A percentile compares a stretch with the other conserved stretches of the same genome.
These are phyloP conservation scores for Sminthurinus aureus DNA, from an alignment of 2,888 invertebrate species.

Conservation along the genomic window DNA sequence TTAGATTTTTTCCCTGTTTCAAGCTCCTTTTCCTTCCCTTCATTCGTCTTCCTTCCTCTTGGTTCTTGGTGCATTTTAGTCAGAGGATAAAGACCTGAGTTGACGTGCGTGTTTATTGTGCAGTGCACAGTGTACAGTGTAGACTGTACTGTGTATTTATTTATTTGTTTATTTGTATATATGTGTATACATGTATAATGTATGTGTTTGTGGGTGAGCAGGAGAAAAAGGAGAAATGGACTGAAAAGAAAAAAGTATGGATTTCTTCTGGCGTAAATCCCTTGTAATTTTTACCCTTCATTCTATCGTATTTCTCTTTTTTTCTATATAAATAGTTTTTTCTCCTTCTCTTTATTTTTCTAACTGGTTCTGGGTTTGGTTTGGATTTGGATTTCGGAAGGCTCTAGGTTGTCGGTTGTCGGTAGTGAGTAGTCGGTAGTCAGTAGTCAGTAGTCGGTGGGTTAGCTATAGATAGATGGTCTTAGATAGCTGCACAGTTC, in stretches of 20 bases:
- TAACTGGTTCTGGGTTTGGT: not conserved
- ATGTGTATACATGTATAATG: not conserved
- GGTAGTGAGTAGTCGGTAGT: too few relatives aligned
- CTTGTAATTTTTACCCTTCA: constrained; percentile 21
- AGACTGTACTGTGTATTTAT: too few relatives aligned
- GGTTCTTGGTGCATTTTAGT: not conserved
- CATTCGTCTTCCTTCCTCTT: not conserved
- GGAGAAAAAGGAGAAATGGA: not conserved
- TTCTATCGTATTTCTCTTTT: not conserved
- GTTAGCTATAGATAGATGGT: too few relatives aligned
- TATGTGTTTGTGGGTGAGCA: not conserved
- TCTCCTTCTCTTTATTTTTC: not conserved
- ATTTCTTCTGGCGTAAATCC: constrained; percentile 10
- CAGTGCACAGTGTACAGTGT: too few relatives aligned
- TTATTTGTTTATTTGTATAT: too few relatives aligned
- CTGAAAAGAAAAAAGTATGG: not conserved
- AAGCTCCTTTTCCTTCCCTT: not conserved
- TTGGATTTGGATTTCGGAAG: not conserved
- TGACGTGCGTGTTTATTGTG: too few relatives aligned
- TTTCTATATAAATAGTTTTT: too few relatives aligned
- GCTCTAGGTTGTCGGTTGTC: not conserved
- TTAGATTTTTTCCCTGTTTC: not conserved
- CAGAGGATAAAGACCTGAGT: not conserved
- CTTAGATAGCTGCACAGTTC: too few relatives aligned
- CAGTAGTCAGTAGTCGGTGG: too few relatives aligned